A percentile compares a stretch with the other conserved stretches of the same genome.
phyloP scores from a whole-genome alignment of 2,113 vertebrate species.

The Apodemus speciosus region DNA sequence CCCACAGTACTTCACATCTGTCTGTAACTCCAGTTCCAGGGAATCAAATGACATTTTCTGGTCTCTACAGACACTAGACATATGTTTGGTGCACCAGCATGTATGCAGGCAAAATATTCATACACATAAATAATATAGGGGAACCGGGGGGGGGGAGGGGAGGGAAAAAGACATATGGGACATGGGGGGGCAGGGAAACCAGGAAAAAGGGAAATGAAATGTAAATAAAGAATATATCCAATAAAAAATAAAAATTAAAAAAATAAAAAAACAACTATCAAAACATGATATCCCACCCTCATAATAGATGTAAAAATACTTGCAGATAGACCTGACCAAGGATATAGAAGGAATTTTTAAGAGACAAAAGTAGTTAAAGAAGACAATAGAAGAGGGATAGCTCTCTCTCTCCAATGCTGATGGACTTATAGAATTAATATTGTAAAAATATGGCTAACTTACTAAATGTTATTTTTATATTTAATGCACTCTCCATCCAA shows the following conservation, averaged over 20 bases:
- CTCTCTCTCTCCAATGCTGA: neutral
- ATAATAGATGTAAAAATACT: neutral
- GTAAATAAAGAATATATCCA: no score
- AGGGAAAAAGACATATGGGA: no score
- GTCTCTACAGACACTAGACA: neutral
- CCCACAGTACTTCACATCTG: neutral
- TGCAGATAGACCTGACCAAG: neutral
- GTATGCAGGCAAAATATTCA: neutral
- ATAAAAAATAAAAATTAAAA: no score
- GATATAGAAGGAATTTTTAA: neutral
- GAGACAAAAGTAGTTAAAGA: neutral
- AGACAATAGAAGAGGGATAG: neutral
- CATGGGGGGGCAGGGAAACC: no score
- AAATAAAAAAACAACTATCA: neutral
- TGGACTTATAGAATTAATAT: neutral
- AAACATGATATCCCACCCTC: neutral
- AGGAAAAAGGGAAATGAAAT: no score
- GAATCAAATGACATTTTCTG: neutral
- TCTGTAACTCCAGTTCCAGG: neutral
- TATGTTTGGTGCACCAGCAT: neutral
- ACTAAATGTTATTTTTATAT: neutral
- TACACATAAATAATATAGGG: neutral
- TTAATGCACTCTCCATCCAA: neutral
- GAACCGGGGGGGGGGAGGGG: no score
- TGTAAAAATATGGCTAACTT: neutral